Evolutionary conservation across 2,113 vertebrate genomes (phyloP), one percentile per base, ranked within the genome.

Genomic region (Limnothrissa miodon): DNA sequence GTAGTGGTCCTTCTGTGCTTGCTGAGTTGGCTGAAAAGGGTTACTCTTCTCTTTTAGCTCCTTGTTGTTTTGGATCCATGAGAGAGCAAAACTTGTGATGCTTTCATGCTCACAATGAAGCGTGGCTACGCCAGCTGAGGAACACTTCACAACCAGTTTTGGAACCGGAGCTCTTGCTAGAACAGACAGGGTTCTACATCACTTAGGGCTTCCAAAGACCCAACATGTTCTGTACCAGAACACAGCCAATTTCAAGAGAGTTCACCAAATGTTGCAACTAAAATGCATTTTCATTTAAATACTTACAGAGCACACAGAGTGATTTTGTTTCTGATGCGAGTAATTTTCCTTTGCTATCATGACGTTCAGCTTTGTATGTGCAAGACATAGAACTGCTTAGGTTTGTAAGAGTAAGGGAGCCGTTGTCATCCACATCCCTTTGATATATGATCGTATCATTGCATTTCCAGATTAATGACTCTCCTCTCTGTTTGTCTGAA

Each of bases 231-330:
- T n/a, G n/a, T n/a, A n/a, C n/a, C n/a, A n/a, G 48, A 45, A 45
- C 10, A 48, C 46, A 48, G 46, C 15, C 11, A 9, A 48, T 48
- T 48, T 48, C 46, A 2, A 48, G 46, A 48, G 46, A 48, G 15
- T 17, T 48, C 15, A 3, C 15, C 15, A 48, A 17, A 48, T 48
- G 0, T 48, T 48, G 19, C 23, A 1, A 23, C 51, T 4, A 23
- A 56, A 56, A 7, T 4, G 6, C 19, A 56, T 56, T 23, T 56
- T 23, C 4, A 17, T 36, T 74, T 17, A 4, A 33, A 11, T 39
- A 74, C 66, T 74, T 74, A 74, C 66, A 29, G 33, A 74, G 13
- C 66, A 74, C 66, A 36, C 66, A 74, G 66, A 74, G 66, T 17
- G 11, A 17, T 13, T 74, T 15, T 74, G 66, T 36, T 74, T 5